Evolutionary conservation across 1,140 invertebrate genomes (phyloP).

Genomic region (Lepeophtheirus salmonis): DNA sequence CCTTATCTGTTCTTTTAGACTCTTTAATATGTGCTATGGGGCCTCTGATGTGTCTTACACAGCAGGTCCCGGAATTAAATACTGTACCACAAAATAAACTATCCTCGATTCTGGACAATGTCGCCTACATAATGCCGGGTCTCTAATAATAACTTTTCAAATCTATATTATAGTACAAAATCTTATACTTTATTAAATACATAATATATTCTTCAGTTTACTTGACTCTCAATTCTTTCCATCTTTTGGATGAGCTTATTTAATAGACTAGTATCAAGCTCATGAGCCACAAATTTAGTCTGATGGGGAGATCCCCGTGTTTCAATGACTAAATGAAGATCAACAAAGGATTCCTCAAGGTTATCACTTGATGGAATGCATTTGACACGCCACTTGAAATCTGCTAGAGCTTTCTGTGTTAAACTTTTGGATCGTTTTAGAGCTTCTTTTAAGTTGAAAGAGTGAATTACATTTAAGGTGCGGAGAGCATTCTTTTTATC

Average conservation of each 20-base stretch:
- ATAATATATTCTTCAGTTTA: neutral
- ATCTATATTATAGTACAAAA: neutral
- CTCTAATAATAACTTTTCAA: slow-evolving; percentile 36
- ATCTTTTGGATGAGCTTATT: neutral
- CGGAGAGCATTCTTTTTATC: neutral
- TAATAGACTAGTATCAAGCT: neutral
- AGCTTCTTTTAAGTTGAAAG: neutral
- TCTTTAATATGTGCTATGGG: slow-evolving; percentile 79
- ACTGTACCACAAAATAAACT: slow-evolving; percentile 42
- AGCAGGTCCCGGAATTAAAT: slow-evolving; percentile 56
- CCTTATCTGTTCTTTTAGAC: slow-evolving; percentile 78
- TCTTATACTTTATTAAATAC: neutral
- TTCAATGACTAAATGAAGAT: neutral
- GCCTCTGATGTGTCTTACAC: slow-evolving; percentile 66
- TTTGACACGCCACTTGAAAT: no score
- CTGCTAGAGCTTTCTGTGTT: no score
- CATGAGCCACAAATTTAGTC: neutral
- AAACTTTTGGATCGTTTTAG: neutral
- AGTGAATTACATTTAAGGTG: neutral
- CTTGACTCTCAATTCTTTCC: neutral
- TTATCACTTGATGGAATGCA: no score
- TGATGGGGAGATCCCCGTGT: neutral
- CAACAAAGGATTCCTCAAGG: no score
- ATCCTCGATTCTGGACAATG: slow-evolving; percentile 66
- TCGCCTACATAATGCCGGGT: slow-evolving; percentile 91